These are phyloP conservation scores for Hemistola chrysoprasaria DNA, from an alignment of 2,888 invertebrate genomes.

Conservation along the genomic window DNA sequence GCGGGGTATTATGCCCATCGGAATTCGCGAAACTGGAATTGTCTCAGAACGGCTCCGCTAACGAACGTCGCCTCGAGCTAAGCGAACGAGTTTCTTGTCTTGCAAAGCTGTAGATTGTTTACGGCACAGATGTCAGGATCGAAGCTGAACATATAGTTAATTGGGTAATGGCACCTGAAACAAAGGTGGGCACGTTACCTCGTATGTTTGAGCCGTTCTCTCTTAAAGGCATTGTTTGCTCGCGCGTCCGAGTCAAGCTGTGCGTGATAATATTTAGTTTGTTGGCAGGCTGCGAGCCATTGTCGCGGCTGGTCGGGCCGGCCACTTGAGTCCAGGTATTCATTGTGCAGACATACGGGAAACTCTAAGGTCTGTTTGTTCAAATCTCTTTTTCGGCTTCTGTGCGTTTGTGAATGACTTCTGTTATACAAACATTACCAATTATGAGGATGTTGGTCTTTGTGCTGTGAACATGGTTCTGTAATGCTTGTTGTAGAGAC, in stretches of 20 bases:
- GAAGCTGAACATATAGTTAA: constrained; percentile 30
- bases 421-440: constrained; percentile 70
- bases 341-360: constrained; percentile 63
- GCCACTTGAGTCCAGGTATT: constrained; percentile 61
- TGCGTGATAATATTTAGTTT: constrained; percentile 79
- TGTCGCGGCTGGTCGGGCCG: constrained; percentile 56
- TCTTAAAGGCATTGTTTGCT: constrained; percentile 45
- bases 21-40: constrained; percentile 78
- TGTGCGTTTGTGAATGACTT: constrained; percentile 70
- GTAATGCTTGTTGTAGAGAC: constrained; percentile 26
- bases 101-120: constrained; percentile 32
- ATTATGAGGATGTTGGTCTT: constrained; percentile 58
- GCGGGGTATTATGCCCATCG: constrained; percentile 60
- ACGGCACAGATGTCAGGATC: constrained; percentile 31
- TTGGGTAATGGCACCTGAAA: constrained; percentile 32
- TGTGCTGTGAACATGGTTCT: constrained; percentile 37
- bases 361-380: constrained; percentile 68
- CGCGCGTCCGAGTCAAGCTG: constrained; percentile 49
- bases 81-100: constrained; percentile 40
- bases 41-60: constrained; percentile 62
- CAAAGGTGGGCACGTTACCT: constrained; percentile 36
- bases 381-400: constrained; percentile 74
- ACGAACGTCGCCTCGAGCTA: constrained; percentile 59
- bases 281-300: constrained; percentile 54
- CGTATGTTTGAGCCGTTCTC: constrained; percentile 22